phyloP scores from a whole-genome alignment of 64 coral and sea anemone genomes.

The Montipora cactus region DNA sequence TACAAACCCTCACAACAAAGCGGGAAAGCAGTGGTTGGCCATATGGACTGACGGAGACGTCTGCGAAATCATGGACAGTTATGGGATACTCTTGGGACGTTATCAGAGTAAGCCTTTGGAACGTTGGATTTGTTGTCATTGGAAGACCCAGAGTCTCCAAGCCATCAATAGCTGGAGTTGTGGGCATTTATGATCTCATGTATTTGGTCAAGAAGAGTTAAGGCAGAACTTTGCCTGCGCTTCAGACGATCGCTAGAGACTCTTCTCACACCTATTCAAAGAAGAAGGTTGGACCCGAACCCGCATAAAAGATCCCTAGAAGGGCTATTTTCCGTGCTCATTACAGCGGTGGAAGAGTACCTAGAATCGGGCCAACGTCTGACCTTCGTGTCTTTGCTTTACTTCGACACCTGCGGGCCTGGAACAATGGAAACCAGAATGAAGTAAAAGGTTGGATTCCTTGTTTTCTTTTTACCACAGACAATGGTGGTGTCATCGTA shows the following conservation, averaged over 20 bases:
- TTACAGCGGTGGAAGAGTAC: no score
- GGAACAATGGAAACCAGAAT: no score
- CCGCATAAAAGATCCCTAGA: no score
- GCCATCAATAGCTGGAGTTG: background rate
- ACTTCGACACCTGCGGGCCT: no score
- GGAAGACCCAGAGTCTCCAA: background rate
- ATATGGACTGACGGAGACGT: background rate
- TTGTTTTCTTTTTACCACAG: conserved; percentile 49
- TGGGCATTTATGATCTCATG: background rate
- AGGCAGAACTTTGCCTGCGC: background rate
- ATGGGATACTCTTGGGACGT: background rate
- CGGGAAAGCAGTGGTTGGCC: conserved; percentile 21
- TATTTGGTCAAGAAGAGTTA: no score
- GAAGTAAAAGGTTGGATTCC: background rate
- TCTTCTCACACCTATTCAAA: no score
- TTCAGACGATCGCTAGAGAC: no score
- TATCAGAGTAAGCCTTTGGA: background rate
- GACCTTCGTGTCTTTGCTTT: no score
- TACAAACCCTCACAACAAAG: background rate
- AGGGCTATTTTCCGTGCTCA: no score
- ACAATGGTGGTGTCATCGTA: conserved; percentile 52
- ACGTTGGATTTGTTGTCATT: background rate
- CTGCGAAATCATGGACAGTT: background rate
- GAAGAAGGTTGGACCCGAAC: no score
- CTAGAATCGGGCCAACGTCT: no score